These are phyloP conservation scores for Dynastes hyllus DNA, from an alignment of 2,888 invertebrate genomes.

Conservation along the genomic window DNA sequence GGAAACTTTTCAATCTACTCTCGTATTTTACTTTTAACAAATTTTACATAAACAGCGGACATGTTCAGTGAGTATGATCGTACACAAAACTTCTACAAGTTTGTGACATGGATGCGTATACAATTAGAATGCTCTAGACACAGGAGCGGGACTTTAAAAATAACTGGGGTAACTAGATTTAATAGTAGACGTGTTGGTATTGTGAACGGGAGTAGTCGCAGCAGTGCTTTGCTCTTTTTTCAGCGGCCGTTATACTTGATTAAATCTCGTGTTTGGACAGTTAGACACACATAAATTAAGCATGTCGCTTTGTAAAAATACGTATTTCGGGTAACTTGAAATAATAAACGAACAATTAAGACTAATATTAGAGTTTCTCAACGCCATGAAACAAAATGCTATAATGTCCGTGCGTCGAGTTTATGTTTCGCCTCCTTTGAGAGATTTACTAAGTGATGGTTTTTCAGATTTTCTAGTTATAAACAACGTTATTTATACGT, in stretches of 20 bases:
- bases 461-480: not conserved
- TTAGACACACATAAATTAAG: slow-evolving; percentile 34
- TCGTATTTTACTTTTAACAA: not conserved
- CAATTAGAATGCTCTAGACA: slow-evolving; percentile 30
- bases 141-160: slow-evolving; percentile 34
- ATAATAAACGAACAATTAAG: slow-evolving; percentile 37
- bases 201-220: slow-evolving; percentile 15
- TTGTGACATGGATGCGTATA: slow-evolving; percentile 2
- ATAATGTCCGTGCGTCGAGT: slow-evolving; percentile 14
- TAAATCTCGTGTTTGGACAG: slow-evolving; percentile 37
- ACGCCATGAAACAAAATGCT: slow-evolving; percentile 8
- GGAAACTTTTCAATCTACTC: too few species aligned
- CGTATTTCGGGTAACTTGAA: slow-evolving; percentile 19
- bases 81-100: not conserved
- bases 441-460: slow-evolving; percentile 26
- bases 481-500: slow-evolving; percentile 27
- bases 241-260: slow-evolving; percentile 17
- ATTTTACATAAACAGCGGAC: not conserved
- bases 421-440: slow-evolving; percentile 21
- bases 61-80: not conserved
- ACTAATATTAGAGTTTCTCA: slow-evolving; percentile 27
- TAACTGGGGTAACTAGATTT: slow-evolving; percentile 39
- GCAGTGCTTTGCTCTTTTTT: not conserved
- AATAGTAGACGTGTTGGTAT: slow-evolving; percentile 32
- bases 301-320: slow-evolving; percentile 17